Base-by-base conservation (phyloP, 2,888 invertebrate genomes). In the Sphaerophoria rueppellii region DNA sequence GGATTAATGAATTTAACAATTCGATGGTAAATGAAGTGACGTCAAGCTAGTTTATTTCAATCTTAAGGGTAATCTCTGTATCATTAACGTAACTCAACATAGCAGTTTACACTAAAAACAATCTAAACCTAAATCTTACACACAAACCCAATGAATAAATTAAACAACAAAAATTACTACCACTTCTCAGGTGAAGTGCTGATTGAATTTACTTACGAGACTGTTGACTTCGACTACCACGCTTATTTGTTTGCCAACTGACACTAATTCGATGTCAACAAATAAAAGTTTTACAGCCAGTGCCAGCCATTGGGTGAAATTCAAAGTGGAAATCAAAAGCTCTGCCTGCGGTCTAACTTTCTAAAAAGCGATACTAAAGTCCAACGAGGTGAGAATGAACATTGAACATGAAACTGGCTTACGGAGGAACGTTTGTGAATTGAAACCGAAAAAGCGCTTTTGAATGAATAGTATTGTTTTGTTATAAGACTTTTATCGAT, bases 211-310 rank as follows among this genome's bases (percentile, higher is more conserved):
- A 16, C 11, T 40, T 4, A 5, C 6, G 12, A 48, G 12, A 32
- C n/a, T 14, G 35, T 4, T 0, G 16, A 58, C 52, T 40, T 4
- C 0, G 16, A 58, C 52, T 34, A 35, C 48, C 37, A 70, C 69
- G 37, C 52, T 5, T 72, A 40, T 60, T 43, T 24, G 32, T n/a
- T 32, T 70, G 57, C 63, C 54, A 65, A 35, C 69, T 34, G 73
- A 48, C 52, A 82, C 82, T 79, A 58, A 73, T 69, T 73, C 43
- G 16, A 70, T 57, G 37, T 63, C 35, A 65, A 50, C 65, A 61
- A 63, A 32, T 43, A 63, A 73, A 48, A 32, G 34, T 58, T 34
- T 34, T 46, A 24, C 24, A 24, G 24, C 2, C 24, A 24, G 24
- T 24, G 24, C 2, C 24, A 24, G 24, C 1, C 24, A 12, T 57